These are phyloP conservation scores for Pedetes capensis DNA, from an alignment of 2,113 vertebrate species.

Conservation along the genomic window DNA sequence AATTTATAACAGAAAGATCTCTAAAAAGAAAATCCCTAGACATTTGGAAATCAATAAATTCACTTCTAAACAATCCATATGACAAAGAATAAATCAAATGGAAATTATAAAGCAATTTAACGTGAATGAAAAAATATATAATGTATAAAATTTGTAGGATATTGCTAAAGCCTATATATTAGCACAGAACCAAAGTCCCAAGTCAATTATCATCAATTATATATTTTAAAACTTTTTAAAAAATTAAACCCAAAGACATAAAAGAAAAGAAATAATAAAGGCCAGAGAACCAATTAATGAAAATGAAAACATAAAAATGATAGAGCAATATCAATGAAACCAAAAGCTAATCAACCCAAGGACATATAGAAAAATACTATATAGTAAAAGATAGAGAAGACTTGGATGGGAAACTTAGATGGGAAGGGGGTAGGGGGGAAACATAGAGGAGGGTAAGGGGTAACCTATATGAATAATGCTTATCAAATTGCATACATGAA, in stretches of 20 bases:
- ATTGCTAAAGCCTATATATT: not conserved
- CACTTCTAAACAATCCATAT: not conserved
- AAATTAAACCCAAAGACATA: not conserved
- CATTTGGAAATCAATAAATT: not conserved
- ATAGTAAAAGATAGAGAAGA: no score
- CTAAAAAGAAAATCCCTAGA: slow-evolving; percentile 4
- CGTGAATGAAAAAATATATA: not conserved
- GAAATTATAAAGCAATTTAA: slow-evolving; percentile 7
- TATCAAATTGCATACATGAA: no score
- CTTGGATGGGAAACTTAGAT: no score
- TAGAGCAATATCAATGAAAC: not conserved
- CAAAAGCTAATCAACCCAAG: not conserved
- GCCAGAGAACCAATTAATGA: not conserved
- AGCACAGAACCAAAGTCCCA: not conserved
- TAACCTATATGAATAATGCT: no score
- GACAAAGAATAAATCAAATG: not conserved
- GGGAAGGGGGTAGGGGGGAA: no score
- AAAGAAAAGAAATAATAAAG: not conserved
- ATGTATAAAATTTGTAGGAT: not conserved
- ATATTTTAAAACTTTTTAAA: no score
- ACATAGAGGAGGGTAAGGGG: no score
- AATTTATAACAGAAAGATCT: not conserved
- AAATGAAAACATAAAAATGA: not conserved
- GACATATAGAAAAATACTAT: no score
- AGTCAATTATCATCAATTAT: not conserved